Evolutionary conservation across 2,888 invertebrate genomes (phyloP).

Genomic region (Dyspetes luteomarginatus): DNA sequence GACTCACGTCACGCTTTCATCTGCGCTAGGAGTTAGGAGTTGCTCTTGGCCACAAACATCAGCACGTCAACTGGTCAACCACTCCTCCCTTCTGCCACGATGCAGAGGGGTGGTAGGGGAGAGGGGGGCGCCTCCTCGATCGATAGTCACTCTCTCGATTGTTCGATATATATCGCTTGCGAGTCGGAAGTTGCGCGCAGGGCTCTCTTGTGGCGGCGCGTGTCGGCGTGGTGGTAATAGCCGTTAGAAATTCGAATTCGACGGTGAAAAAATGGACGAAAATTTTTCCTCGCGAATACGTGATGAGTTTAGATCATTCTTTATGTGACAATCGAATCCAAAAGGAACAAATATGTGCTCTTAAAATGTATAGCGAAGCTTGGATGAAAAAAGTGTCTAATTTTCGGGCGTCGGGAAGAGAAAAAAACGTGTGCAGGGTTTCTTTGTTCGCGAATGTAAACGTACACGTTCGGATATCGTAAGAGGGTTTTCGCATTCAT

Average conservation of each 20-base stretch:
- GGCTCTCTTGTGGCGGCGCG: not conserved
- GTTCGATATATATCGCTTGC: slow-evolving; percentile 31
- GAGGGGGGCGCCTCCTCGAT: too few relatives aligned
- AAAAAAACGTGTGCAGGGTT: too few relatives aligned
- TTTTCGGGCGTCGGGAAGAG: too few relatives aligned
- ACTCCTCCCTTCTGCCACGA: slow-evolving; percentile 30
- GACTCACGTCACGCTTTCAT: slow-evolving; percentile 78
- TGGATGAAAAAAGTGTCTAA: too few relatives aligned
- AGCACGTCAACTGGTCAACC: slow-evolving; percentile 44
- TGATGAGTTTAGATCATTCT: not conserved
- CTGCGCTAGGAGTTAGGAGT: too few relatives aligned
- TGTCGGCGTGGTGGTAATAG: not conserved
- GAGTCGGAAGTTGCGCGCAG: slow-evolving; percentile 2
- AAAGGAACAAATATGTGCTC: too few relatives aligned
- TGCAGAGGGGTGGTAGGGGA: not conserved
- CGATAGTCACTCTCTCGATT: slow-evolving; percentile 40
- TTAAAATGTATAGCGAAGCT: too few relatives aligned
- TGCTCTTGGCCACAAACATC: slow-evolving; percentile 41
- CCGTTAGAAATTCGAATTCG: not conserved
- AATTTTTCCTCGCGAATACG: not conserved
- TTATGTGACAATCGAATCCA: too few relatives aligned
- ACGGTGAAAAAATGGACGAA: not conserved
- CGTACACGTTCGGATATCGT: too few relatives aligned
- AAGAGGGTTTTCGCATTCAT: too few relatives aligned
- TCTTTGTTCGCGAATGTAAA: too few relatives aligned